phyloP scores from a whole-genome alignment of 2,797 vertebrate genomes.

The Rhynchotus rufescens region DNA sequence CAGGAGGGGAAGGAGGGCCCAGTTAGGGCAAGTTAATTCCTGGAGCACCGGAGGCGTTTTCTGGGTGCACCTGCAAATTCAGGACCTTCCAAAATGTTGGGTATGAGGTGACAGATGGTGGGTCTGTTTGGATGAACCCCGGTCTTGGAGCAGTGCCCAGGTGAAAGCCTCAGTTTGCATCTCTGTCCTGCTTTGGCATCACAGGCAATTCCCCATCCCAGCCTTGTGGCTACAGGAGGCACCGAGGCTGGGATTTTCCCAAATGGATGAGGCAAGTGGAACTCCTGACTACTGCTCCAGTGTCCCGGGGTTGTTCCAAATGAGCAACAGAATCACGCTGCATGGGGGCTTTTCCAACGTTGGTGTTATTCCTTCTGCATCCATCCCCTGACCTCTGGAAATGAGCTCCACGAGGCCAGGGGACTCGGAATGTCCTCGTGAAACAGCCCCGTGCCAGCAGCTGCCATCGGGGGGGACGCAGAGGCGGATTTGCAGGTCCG shows the following conservation, averaged over 20 bases:
- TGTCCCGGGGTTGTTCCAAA: neutral
- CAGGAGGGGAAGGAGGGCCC: neutral
- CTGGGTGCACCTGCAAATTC: neutral
- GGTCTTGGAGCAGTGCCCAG: neutral
- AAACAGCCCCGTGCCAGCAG: neutral
- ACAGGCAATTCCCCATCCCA: no score
- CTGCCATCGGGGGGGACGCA: neutral
- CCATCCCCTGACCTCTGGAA: neutral
- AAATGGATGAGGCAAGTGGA: neutral
- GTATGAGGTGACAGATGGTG: neutral
- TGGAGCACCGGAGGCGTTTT: accelerated
- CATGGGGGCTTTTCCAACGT: no score
- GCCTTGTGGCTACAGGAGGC: neutral
- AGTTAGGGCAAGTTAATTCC: neutral
- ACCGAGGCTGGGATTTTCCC: neutral
- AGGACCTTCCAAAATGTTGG: accelerated
- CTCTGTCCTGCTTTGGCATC: neutral
- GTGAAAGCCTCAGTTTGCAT: neutral
- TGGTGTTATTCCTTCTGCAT: neutral
- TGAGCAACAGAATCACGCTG: neutral
- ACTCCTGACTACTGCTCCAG: neutral
- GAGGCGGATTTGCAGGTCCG: no score
- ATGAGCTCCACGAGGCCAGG: neutral
- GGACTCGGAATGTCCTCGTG: neutral
- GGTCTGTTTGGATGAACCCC: neutral